Evolutionary conservation across 2,888 invertebrate genomes (phyloP).

Genomic region (Cabera pusaria): DNA sequence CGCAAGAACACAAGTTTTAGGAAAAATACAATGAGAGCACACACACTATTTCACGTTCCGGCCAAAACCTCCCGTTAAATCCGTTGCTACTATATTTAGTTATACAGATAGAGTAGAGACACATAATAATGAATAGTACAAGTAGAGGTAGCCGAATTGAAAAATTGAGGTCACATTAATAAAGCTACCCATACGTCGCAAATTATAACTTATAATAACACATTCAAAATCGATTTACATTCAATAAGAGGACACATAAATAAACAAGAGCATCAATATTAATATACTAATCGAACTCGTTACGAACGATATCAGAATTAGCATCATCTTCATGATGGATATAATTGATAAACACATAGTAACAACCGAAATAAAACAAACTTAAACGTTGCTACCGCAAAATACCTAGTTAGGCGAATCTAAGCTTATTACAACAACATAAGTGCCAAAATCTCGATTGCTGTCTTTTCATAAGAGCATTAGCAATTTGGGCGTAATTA

Average conservation of each 20-base stretch:
- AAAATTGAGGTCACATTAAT: no score
- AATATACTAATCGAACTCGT: constrained; percentile 18
- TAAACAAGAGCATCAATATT: constrained; percentile 4
- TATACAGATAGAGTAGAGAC: no score
- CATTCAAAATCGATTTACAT: background rate
- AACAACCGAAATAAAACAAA: constrained; percentile 9
- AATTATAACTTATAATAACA: no score
- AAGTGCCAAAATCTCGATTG: constrained; percentile 10
- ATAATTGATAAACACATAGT: constrained; percentile 17
- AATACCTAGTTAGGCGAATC: background rate
- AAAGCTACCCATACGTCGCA: no score
- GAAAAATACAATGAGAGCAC: no score
- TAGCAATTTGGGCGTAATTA: constrained; percentile 25
- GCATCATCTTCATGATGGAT: constrained; percentile 25
- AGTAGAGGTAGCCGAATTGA: no score
- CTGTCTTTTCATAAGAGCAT: constrained; percentile 5
- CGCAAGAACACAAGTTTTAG: no score
- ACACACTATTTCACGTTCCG: no score
- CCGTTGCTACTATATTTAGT: no score
- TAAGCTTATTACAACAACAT: constrained; percentile 6
- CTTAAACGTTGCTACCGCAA: constrained; percentile 1
- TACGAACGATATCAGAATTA: constrained; percentile 15
- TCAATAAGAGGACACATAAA: no score
- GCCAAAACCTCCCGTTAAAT: no score
- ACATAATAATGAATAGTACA: no score